Base-by-base conservation (phyloP, 2,888 invertebrate species). In the Drosophila anomelani region DNA sequence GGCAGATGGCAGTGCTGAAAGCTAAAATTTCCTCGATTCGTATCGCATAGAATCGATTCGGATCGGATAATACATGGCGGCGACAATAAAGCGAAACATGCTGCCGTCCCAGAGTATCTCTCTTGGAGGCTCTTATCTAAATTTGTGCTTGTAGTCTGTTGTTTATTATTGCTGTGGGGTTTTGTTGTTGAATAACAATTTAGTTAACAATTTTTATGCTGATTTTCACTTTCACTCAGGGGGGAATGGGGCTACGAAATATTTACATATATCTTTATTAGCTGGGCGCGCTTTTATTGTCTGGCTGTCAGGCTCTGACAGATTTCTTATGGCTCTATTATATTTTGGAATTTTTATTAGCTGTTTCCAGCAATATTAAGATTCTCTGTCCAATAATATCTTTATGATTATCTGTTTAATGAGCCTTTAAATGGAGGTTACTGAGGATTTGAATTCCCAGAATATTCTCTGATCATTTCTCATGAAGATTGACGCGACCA, bases 1-100 rank as follows among this genome's bases (percentile, higher is more conserved):
- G 53, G 62, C 73, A 72, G 76, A 88, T 83, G 84, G 84, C 68
- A 62, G 73, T 57, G 83, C 81, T 88, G 88, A 84, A 88, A 84
- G 88, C 81, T 64, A n/a, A 63, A 68, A 83, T 73, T 82, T 85
- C 59, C 68, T 53, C 74, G 71, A 76, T 78, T 85, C 47, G 46
- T 15, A 63, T 63, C 63, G 62, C 10, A 49, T 32, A n/a, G 62
- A 32, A 61, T 66, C 32, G 66, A 26, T 47, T 34, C 32, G 46
- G 23, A 66, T 53, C 34, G 58, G 54, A 80, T 80, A 79, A 78
- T 78, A 64, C 86, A 75, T 70, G 67, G 76, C 84, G 81, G 88
- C 74, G 85, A 84, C 88, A 88, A 84, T 73, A 88, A 88, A 84
- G 79, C 59, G 67, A 70, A 67, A 55, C 79, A 78, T 75, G 56